Conservation (phyloP, 2,888 invertebrate genomes). For the Achlya flavicornis region DNA sequence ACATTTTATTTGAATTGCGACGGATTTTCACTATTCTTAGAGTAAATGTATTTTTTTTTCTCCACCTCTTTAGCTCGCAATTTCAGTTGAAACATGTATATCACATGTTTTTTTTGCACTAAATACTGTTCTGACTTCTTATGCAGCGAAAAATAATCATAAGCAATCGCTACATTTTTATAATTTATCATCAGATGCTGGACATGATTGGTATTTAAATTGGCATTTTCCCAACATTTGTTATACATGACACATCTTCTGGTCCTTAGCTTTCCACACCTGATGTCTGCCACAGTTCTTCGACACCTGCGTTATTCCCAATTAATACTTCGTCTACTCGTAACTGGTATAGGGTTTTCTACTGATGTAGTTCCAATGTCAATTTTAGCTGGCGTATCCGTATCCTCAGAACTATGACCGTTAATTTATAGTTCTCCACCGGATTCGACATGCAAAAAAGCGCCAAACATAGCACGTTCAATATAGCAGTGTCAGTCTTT, state of each 20-base stretch:
- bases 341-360: no score
- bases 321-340: not conserved
- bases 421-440: not conserved
- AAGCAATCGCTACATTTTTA: no score
- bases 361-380: not conserved
- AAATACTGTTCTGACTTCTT: no score
- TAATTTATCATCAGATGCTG: not conserved
- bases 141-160: no score
- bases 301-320: not conserved
- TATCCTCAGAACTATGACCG: not conserved
- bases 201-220: not conserved
- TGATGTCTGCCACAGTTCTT: not conserved
- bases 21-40: not conserved
- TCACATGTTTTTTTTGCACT: no score
- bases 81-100: not conserved
- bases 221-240: no score
- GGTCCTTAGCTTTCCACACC: not conserved
- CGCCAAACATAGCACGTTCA: not conserved
- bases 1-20: not conserved
- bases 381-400: not conserved
- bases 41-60: not conserved
- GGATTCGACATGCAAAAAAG: no score
- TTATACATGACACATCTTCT: no score
- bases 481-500: not conserved
- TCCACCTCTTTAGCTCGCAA: not conserved